These are phyloP conservation scores for Lacerta bilineata DNA, from an alignment of 2,797 vertebrate species.

Conservation along the genomic window DNA sequence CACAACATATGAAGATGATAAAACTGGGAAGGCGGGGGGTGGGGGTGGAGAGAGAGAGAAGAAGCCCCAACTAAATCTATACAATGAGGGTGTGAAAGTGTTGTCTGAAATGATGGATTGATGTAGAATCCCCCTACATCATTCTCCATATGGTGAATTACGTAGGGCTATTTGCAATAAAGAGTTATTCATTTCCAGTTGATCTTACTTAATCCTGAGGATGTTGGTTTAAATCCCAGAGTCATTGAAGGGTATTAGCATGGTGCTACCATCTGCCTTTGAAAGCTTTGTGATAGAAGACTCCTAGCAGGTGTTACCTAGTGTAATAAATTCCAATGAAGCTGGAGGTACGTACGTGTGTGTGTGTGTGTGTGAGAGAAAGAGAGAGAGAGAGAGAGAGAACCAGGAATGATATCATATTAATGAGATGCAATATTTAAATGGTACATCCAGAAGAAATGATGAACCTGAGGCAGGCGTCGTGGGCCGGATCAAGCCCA, in stretches of 20 bases:
- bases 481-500: too few relatives aligned
- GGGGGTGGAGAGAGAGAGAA: not conserved
- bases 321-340: constrained; percentile 50
- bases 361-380: not conserved
- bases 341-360: not conserved
- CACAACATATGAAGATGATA: not conserved
- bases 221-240: constrained; percentile 61
- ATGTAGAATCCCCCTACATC: constrained; percentile 18
- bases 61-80: constrained; percentile 15
- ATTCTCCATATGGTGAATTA: constrained; percentile 38
- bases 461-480: too few relatives aligned
- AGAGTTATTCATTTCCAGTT: constrained; percentile 54
- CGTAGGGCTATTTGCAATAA: constrained; percentile 50
- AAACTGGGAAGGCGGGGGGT: not conserved
- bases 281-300: constrained; percentile 53
- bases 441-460: not conserved
- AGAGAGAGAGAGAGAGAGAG: constrained; percentile 7
- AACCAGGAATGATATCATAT: constrained; percentile 3
- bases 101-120: not conserved
- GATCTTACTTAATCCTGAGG: constrained; percentile 71
- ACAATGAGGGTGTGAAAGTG: not conserved
- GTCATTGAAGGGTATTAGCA: constrained; percentile 50
- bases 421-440: constrained; percentile 26
- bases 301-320: constrained; percentile 66
- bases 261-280: constrained; percentile 57